A percentile compares a stretch with the other conserved stretches of the same genome.
phyloP scores from a whole-genome alignment of 2,797 vertebrate species.

The Cossypha polioptera region DNA sequence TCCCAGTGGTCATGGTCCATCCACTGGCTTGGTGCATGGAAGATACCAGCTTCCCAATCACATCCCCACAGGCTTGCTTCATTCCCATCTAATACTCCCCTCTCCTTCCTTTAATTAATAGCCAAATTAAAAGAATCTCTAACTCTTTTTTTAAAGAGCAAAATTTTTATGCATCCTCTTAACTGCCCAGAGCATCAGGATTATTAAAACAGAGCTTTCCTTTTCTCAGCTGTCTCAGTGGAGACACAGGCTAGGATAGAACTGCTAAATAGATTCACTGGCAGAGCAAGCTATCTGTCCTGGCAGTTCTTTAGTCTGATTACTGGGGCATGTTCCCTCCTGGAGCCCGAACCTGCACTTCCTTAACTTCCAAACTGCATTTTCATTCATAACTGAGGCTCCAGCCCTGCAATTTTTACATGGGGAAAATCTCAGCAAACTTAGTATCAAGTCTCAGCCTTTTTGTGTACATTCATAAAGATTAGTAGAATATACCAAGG shows the following conservation, averaged over 20 bases:
- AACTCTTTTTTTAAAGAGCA: neutral
- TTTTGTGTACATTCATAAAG: neutral
- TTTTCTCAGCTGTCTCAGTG: neutral
- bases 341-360: neutral
- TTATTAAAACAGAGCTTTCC: slow-evolving; percentile 12
- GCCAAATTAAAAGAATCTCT: neutral
- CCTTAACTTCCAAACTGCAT: neutral
- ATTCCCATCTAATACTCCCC: neutral
- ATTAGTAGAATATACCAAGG: neutral
- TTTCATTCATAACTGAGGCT: neutral
- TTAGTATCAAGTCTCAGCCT: neutral
- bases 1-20: neutral
- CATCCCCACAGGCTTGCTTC: neutral
- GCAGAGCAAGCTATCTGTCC: neutral
- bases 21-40: neutral
- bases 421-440: neutral
- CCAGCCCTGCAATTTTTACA: neutral
- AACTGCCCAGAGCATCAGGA: neutral
- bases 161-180: neutral
- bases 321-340: neutral
- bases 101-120: neutral
- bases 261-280: neutral
- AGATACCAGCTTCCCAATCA: neutral
- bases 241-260: neutral
- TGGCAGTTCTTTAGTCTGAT: neutral